Base-by-base conservation (phyloP, 2,113 vertebrate species). In the Phycodurus eques region DNA sequence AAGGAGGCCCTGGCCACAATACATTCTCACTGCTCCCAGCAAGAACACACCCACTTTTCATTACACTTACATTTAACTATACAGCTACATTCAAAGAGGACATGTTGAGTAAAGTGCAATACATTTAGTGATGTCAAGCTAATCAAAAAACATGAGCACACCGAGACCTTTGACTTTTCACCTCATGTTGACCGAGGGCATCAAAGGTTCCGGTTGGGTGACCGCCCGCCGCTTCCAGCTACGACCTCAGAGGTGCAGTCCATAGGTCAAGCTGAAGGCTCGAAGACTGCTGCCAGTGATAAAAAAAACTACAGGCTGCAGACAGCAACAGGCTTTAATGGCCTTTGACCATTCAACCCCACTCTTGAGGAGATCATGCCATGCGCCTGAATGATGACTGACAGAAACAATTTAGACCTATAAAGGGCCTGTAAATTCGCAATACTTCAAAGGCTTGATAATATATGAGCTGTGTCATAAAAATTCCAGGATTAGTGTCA, bases 321-420 rank as follows among this genome's bases (percentile, higher is more conserved):
- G 81, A 89, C 83, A 87, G 82, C 79, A 85, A 88, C 84, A 86
- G 77, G 79, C 75, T 89, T 92, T 81, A 82, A 83, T 72, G 78
- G 85, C 75, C 75, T 69, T 35, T 82, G 84, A 90, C 89, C 86
- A 73, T 70, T 92, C 70, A 88, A 27, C 87, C 89, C 67, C 6
- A 33, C 68, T 70, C 78, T 69, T 77, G 75, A 74, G 76, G 78
- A 79, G 83, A 82, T 74, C 8, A 72, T 70, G 71, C 57, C 59
- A 59, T 82, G 80, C 79, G 82, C 85, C 84, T 86, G 83, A 87
- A 87, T 73, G 59, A 74, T 63, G 63, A 84, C 71, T 73, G 70
- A 68, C 72, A 69, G 39, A 43, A 70, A 59, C 49, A 63, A 10
- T 54, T 59, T 53, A n/a, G 70, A n/a, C 35, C 53, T 33, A 9